Evolutionary conservation across 2,113 vertebrate species (phyloP), one percentile per base, ranked within the genome.

Genomic region (Dasyurus viverrinus): DNA sequence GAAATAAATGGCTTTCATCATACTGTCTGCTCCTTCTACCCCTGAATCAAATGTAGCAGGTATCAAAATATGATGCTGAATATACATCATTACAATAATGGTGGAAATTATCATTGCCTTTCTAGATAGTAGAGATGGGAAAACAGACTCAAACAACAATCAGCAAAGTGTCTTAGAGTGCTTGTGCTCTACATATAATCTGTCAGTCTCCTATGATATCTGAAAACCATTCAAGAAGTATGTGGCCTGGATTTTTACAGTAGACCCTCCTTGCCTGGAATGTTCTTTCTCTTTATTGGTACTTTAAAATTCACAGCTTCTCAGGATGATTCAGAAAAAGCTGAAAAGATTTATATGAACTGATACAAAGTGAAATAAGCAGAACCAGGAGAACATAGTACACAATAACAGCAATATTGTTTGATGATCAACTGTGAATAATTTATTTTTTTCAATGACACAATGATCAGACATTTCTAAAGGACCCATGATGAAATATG

Each of bases 31-130:
- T 93, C 54, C 27, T 91, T 76, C 89, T 53, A 50, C 52, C 57
- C 95, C 91, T 95, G 91, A 93, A 95, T 96, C 93, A 42, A 48
- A 93, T 92, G 54, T 95, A 94, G 95, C 47, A 94, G 94, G 23
- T 93, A 76, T 95, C 76, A 93, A 23, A 93, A 92, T 46, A 96
- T 19, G 24, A 48, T 84, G 0, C 95, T 93, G 93, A 95, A 95
- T 97, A 96, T 94, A 94, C 19, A 95, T 53, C 52, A 92, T 95
- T 97, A 42, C 68, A 84, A 42, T 84, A 93, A 91, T 90, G 91
- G 16, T 89, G 57, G 93, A 96, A 95, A 89, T 95, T 95, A 95
- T 90, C 60, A 90, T 48, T 94, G 90, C 57, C 47, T 53, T 57
- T 0, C 8, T 95, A 93, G 84, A 54, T 46, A 93, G 24, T 4